Percentiles rank a stretch among this genome's conserved stretches.
Conservation (phyloP, 2,113 vertebrate species). For the Heloderma charlesbogerti region DNA sequence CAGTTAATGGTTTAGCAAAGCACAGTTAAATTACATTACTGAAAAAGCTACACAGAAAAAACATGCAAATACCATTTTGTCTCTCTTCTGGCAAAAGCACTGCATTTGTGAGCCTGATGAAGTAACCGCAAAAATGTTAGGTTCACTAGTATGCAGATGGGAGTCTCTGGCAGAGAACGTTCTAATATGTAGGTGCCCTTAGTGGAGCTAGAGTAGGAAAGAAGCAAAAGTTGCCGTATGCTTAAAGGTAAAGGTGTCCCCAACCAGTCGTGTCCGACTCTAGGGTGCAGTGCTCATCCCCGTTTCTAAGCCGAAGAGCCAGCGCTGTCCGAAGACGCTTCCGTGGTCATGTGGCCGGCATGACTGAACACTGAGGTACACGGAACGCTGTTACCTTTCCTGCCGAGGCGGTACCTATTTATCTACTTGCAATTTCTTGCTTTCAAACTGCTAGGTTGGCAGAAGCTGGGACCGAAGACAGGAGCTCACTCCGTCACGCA, state of each 20-base stretch:
- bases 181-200: not conserved
- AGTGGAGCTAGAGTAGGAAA: not conserved
- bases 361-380: too few relatives aligned
- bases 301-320: too few relatives aligned
- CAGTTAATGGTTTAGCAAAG: constrained; percentile 34
- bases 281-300: too few relatives aligned
- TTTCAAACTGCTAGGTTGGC: too few relatives aligned
- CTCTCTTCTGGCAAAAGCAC: constrained; percentile 13
- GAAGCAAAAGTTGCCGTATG: not conserved
- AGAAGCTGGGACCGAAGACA: too few relatives aligned
- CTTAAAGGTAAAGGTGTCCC: not conserved
- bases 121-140: not conserved
- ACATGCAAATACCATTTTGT: constrained; percentile 22
- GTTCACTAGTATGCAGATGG: not conserved
- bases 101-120: not conserved
- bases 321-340: too few relatives aligned
- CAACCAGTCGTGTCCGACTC: too few relatives aligned
- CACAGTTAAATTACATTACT: constrained; percentile 19
- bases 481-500: too few relatives aligned
- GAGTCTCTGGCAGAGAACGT: not conserved
- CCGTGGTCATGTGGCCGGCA: too few relatives aligned
- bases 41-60: not conserved
- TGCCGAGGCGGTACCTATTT: too few relatives aligned
- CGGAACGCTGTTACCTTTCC: too few relatives aligned
- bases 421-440: too few relatives aligned